Evolutionary conservation across 2,113 vertebrate genomes (phyloP).

Genomic region (Baryphthengus martii): DNA sequence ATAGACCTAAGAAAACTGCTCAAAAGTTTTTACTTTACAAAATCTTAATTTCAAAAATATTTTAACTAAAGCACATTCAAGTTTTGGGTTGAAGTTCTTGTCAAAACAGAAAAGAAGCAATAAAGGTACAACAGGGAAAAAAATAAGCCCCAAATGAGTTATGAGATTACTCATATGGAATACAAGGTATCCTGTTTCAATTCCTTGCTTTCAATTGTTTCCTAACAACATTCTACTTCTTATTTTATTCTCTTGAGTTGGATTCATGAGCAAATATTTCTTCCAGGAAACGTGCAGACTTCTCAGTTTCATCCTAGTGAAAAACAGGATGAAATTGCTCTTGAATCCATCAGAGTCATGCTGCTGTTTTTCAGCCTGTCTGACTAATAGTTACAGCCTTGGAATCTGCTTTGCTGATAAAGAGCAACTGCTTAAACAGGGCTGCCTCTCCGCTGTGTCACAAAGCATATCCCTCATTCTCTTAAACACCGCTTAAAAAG

Average conservation of each 20-base stretch:
- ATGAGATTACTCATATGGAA: neutral
- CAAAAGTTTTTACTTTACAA: neutral
- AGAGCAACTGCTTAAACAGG: neutral
- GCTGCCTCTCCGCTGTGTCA: neutral
- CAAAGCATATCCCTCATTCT: neutral
- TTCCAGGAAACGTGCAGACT: neutral
- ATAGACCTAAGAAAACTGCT: neutral
- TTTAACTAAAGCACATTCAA: neutral
- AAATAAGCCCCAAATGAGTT: neutral
- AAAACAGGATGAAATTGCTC: neutral
- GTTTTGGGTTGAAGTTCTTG: neutral
- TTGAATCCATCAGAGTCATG: neutral
- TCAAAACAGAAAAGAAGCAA: neutral
- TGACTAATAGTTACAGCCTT: neutral
- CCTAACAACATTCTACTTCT: neutral
- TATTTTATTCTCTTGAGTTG: neutral
- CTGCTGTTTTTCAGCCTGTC: neutral
- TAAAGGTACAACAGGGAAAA: neutral
- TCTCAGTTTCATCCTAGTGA: neutral
- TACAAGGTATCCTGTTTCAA: neutral
- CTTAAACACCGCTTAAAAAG: neutral
- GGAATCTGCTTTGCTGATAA: neutral
- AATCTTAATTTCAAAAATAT: neutral
- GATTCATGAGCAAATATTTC: neutral
- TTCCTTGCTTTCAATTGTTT: neutral